Base-by-base conservation (phyloP, 1,140 invertebrate species). In the Proctacanthus coquilletti region DNA sequence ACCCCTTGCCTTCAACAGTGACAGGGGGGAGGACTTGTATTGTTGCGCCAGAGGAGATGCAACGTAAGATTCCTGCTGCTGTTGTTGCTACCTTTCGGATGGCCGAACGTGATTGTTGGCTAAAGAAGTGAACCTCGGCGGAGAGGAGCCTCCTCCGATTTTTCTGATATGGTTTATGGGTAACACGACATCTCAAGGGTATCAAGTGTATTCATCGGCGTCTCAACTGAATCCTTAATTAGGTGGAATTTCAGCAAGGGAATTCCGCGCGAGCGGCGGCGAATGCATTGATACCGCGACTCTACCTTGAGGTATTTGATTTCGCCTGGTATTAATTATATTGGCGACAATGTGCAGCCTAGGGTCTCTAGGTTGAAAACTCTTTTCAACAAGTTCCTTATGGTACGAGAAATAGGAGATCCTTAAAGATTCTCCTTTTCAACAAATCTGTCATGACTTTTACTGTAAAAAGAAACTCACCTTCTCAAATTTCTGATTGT, bases 391-490 rank as follows among this genome's bases (percentile, higher is more conserved):
- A n/a, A n/a, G n/a, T n/a, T n/a, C n/a, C n/a, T n/a, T n/a, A n/a
- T n/a, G n/a, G n/a, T n/a, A n/a, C n/a, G n/a, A n/a, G n/a, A n/a
- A n/a, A n/a, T n/a, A n/a, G n/a, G n/a, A n/a, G n/a, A n/a, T n/a
- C n/a, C n/a, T n/a, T n/a, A n/a, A n/a, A n/a, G 23, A 27, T 15
- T 23, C 13, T 36, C 34, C 40, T 30, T 34, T 36, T 41, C 29
- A 41, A 32, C 20, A 30, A 29, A 18, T 19, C 30, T 18, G 33
- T 23, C n/a, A n/a, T n/a, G n/a, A n/a, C n/a, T n/a, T n/a, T n/a
- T n/a, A n/a, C n/a, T n/a, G n/a, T n/a, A n/a, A n/a, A n/a, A n/a
- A n/a, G n/a, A n/a, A n/a, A n/a, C n/a, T n/a, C n/a, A n/a, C n/a
- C n/a, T n/a, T n/a, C n/a, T n/a, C n/a, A n/a, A n/a, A n/a, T n/a